Conservation (phyloP, 2,888 invertebrate species). For the Coleophora flavipennella region DNA sequence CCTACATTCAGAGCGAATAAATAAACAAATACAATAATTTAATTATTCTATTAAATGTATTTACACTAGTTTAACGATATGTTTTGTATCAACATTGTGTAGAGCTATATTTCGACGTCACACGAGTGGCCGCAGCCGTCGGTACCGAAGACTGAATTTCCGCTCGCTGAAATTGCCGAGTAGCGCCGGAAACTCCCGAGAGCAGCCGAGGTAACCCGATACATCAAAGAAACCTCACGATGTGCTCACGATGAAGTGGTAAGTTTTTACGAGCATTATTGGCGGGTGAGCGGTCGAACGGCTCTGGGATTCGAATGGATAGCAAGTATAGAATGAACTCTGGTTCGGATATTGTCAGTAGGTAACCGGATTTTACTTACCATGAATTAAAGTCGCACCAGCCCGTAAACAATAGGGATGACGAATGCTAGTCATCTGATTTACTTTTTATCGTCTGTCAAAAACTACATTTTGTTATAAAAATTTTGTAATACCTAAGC, state of each 20-base stretch:
- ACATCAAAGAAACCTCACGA: constrained; percentile 63
- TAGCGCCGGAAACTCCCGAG: constrained; percentile 19
- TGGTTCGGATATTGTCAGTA: constrained; percentile 41
- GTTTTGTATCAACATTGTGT: constrained; percentile 31
- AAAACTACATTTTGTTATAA: no score
- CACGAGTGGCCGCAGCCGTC: constrained; percentile 29
- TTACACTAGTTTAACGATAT: constrained; percentile 7
- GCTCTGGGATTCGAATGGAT: constrained; percentile 35
- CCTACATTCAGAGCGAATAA: no score
- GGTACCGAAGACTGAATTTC: constrained; percentile 48
- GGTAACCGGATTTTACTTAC: no score
- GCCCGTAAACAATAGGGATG: no score
- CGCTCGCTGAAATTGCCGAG: constrained; percentile 51
- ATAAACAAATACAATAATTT: no score
- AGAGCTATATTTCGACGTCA: no score
- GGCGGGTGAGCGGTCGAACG: constrained; percentile 45
- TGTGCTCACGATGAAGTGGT: constrained; percentile 70
- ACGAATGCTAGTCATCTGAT: no score
- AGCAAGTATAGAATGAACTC: constrained; percentile 57
- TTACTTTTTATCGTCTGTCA: no score
- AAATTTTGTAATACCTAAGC: no score
- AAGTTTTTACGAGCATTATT: constrained; percentile 65
- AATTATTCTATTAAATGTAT: no score
- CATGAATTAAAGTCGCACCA: no score
- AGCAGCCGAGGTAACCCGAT: constrained; percentile 33